phyloP scores from a whole-genome alignment of 2,797 vertebrate species.

The Falco concolor region DNA sequence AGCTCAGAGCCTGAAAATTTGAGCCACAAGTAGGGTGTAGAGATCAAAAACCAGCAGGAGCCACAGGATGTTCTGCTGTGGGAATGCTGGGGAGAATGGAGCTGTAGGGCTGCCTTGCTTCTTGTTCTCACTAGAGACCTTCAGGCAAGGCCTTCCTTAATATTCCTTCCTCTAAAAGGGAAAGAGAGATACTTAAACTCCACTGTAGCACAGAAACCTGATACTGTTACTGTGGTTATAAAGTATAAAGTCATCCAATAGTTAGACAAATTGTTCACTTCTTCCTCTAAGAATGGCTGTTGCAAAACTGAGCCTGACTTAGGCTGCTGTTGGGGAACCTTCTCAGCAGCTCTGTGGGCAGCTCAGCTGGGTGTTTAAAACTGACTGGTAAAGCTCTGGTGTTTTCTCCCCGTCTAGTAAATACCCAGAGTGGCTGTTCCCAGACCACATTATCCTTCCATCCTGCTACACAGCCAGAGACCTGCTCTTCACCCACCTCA shows the following conservation, averaged over 20 bases:
- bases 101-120: background rate
- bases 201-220: background rate
- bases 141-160: background rate
- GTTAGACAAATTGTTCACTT: background rate
- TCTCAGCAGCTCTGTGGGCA: background rate
- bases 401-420: constrained; percentile 23
- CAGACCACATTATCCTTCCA: background rate
- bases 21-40: background rate
- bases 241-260: background rate
- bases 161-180: background rate
- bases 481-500: constrained; percentile 12
- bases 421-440: background rate
- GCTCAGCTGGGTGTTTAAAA: background rate
- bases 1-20: background rate
- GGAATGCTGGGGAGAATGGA: background rate
- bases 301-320: background rate
- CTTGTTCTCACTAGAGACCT: background rate
- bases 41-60: background rate
- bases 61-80: background rate
- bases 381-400: background rate
- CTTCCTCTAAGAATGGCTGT: background rate
- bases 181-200: background rate
- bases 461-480: background rate
- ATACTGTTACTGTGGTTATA: background rate
- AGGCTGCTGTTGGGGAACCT: background rate